Evolutionary conservation across 2,888 invertebrate species (phyloP).

Genomic region (Dryocosmus kuriphilus): DNA sequence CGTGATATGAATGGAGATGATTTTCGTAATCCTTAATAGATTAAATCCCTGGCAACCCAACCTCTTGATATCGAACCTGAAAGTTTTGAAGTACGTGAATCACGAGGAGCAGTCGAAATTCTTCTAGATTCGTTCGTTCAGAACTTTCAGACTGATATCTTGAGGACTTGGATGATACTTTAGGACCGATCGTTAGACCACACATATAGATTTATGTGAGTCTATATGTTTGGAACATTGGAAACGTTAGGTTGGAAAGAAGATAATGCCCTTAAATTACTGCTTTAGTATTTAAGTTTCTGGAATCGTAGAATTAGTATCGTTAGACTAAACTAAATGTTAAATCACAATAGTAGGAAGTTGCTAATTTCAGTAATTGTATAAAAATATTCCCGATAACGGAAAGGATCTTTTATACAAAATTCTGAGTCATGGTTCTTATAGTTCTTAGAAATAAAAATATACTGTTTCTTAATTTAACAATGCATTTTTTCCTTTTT

Average conservation of each 20-base stretch:
- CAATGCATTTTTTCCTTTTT: too few relatives aligned
- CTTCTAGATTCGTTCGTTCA: neutral
- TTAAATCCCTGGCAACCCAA: neutral
- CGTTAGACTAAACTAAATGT: too few relatives aligned
- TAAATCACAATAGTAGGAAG: too few relatives aligned
- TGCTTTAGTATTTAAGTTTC: neutral
- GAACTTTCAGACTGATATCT: constrained; percentile 6
- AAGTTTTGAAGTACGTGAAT: neutral
- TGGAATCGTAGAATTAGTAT: too few relatives aligned
- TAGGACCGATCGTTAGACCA: neutral
- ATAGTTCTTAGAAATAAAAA: too few relatives aligned
- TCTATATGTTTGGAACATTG: neutral
- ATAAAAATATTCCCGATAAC: too few relatives aligned
- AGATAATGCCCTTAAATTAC: constrained; percentile 5
- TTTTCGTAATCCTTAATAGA: neutral
- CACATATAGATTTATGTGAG: neutral
- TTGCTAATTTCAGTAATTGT: too few relatives aligned
- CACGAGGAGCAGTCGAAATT: neutral
- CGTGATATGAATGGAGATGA: neutral
- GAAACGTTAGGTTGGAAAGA: neutral
- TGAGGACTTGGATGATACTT: constrained; percentile 7
- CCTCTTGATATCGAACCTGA: neutral
- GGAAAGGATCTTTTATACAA: too few relatives aligned
- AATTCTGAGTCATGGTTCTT: too few relatives aligned
- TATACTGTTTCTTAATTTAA: too few relatives aligned